Base-by-base conservation (phyloP, 2,888 invertebrate species). In the Norana najaformis region DNA sequence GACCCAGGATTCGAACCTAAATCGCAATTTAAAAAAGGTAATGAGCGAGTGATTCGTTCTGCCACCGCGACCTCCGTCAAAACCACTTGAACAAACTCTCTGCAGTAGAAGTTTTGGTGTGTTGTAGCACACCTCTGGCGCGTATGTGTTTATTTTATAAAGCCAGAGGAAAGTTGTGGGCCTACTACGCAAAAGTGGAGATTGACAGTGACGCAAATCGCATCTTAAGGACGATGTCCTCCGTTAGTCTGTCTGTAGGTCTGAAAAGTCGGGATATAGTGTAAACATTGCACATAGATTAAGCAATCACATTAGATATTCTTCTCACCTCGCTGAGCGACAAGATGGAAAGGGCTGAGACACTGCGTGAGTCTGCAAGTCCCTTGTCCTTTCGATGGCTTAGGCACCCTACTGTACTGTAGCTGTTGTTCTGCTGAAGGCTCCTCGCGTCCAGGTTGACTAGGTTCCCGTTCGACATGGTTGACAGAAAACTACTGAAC, bases 311-410 rank as follows among this genome's bases (percentile, higher is more conserved):
- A 69, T 69, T n/a, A 69, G 69, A 69, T n/a, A 13, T 85, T 36
- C 85, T 1, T 36, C 85, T 85, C 85, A 85, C 85, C 85, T 85
- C 85, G 36, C 35, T 85, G 36, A 85, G 85, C 35, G 85, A 85
- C 18, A 85, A 6, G 85, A 85, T 85, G 85, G 85, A 85, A 13
- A 85, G 85, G 16, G 85, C 85, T 18, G 85, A 85, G 5, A 85
- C 37, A 8, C 85, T 85, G 36, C 85, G 35, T 23, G 85, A 85
- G 85, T 85, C 85, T 5, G 37, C 23, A 20, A 85, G 34, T 85
- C 36, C 85, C 23, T 37, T 85, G 85, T 85, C 53, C 53, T 53
- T 85, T 23, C 16, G 36, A 37, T 36, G 23, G 18, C 85, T 16
- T 35, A 36, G 83, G 14, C 82, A 82, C 13, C 83, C 85, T 37